phyloP scores from a whole-genome alignment of 2,113 vertebrate species.

The Calypte anna region DNA sequence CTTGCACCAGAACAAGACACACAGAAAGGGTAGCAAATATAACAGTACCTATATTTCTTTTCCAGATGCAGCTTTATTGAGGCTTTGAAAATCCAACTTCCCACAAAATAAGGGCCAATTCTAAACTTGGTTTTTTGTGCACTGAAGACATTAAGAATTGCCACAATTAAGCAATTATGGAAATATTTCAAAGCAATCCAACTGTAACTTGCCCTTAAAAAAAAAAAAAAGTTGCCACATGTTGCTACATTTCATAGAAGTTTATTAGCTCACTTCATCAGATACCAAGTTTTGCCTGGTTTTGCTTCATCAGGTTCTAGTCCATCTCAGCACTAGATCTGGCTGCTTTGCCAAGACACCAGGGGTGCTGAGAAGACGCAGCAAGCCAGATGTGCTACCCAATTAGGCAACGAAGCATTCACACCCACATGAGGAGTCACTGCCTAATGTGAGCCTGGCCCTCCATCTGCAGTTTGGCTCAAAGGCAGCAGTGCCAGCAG shows the following conservation, averaged over 20 bases:
- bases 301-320: not conserved
- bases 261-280: not conserved
- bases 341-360: not conserved
- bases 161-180: not conserved
- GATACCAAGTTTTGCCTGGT: not conserved
- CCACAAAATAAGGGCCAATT: not conserved
- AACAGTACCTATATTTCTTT: not conserved
- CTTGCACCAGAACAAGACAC: not conserved
- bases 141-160: not conserved
- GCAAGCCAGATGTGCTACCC: not conserved
- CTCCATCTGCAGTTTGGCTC: not conserved
- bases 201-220: not conserved
- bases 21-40: not conserved
- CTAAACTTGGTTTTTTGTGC: not conserved
- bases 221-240: not conserved
- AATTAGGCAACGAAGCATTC: not conserved
- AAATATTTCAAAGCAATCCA: not conserved
- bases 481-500: not conserved
- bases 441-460: not conserved
- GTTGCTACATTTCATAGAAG: not conserved
- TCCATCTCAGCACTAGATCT: not conserved
- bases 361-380: not conserved
- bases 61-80: conserved; percentile 29
- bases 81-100: not conserved
- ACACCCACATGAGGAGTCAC: not conserved